Base-by-base conservation (phyloP, 2,888 invertebrate genomes). In the Drosophila formosana region DNA sequence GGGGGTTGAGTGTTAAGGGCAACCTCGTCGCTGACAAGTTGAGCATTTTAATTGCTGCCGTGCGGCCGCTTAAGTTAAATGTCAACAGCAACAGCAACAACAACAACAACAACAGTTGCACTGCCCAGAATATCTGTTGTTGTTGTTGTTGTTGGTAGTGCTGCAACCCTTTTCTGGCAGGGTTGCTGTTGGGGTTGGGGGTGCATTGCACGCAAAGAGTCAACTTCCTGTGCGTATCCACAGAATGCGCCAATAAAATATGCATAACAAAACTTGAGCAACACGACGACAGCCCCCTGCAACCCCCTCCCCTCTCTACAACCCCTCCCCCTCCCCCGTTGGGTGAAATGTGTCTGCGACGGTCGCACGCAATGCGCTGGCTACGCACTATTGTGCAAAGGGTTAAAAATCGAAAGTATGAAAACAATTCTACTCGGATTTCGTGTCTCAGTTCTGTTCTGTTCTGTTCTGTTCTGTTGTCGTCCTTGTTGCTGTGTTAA, bases 211-310 rank as follows among this genome's bases (percentile, higher is more conserved):
- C 82, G 85, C 88, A 85, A 87, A 77, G 72, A 85, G 85, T 85
- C 80, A 85, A 85, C 85, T 82, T 82, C 75, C 85, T 77, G 85
- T 85, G 85, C 85, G 85, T 85, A 87, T 87, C 85, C 85, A 87
- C 87, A 84, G 82, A 82, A 85, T 85, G 82, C 76, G 85, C 62
- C 69, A 80, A 82, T 85, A 80, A 85, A 85, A 85, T 85, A 85
- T 85, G 85, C 85, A 85, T 85, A 85, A 84, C 84, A 85, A 85
- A 87, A 85, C 80, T 84, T 75, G 62, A 78, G 71, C 68, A 64
- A 58, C 52, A 60, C 18, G 37, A 30, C 18, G 11, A 18, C 26
- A 11, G 39, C 18, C 37, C 11, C 9, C 26, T 28, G 7, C 11
- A 1, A 26, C 6, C 6, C 4, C 13, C 26, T 4, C 13, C 26